Conservation (phyloP, 2,113 vertebrate species). For the Pomatorhinus ruficollis region DNA sequence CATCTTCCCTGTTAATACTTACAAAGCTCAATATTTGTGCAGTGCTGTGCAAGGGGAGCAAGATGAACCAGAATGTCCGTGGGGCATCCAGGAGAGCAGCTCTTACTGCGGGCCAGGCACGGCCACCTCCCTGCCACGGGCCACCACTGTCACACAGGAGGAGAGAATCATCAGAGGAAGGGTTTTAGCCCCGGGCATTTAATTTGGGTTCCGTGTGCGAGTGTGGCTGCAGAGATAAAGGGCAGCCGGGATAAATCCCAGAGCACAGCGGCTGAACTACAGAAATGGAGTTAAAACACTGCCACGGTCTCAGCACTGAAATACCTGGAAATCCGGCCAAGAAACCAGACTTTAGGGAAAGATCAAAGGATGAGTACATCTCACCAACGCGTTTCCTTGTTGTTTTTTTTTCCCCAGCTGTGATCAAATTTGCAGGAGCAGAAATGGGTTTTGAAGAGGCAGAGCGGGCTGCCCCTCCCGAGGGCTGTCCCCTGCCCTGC, state of each 20-base stretch:
- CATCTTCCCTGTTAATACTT: neutral
- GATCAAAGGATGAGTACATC: neutral
- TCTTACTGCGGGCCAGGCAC: neutral
- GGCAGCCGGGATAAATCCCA: neutral
- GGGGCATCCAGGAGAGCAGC: neutral
- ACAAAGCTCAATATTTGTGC: neutral
- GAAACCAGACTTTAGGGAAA: neutral
- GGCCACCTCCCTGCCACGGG: neutral
- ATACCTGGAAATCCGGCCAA: neutral
- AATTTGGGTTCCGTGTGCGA: neutral
- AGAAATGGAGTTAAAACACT: neutral
- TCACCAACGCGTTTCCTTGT: neutral
- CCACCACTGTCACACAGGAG: fast-evolving
- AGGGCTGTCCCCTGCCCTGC: constrained; percentile 2
- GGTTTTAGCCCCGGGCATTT: neutral
- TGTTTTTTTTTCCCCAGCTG: neutral
- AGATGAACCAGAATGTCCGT: neutral
- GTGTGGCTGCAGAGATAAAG: neutral
- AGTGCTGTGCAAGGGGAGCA: neutral
- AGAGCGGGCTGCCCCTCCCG: constrained; percentile 10
- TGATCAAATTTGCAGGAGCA: neutral
- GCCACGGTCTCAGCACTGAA: neutral
- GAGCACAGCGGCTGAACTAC: neutral
- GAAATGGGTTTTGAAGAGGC: neutral
- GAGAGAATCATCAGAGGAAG: neutral